These are phyloP conservation scores for Nemapogon koenigi DNA, from an alignment of 2,888 invertebrate genomes.

Conservation along the genomic window DNA sequence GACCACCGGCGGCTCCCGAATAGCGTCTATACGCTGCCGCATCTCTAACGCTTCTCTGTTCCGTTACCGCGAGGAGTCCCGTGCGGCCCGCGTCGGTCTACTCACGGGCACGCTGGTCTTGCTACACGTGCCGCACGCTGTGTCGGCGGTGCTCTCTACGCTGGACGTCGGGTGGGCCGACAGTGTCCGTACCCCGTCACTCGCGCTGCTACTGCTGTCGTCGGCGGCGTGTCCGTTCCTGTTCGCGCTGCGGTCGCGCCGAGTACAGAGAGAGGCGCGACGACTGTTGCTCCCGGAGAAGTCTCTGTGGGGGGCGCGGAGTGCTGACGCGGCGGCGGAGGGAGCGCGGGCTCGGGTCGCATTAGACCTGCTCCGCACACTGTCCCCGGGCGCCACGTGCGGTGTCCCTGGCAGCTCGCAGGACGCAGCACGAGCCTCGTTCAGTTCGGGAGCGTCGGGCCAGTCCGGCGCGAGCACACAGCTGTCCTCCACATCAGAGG, in stretches of 20 bases:
- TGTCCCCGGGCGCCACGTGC: conserved; percentile 47
- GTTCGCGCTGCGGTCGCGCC: conserved; percentile 77
- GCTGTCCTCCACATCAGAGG: conserved; percentile 68
- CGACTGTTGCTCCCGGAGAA: conserved; percentile 44
- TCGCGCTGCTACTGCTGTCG: conserved; percentile 66
- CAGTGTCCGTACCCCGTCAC: conserved; percentile 50
- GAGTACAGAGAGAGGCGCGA: conserved; percentile 61
- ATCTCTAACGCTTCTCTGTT: conserved; percentile 86
- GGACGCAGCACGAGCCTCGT: conserved; percentile 66
- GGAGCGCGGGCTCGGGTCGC: conserved; percentile 55
- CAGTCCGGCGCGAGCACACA: conserved; percentile 68
- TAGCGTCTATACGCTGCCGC: conserved; percentile 77
- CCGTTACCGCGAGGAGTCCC: conserved; percentile 86
- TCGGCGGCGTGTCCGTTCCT: conserved; percentile 76
- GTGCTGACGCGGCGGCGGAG: conserved; percentile 60
- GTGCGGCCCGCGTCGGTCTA: conserved; percentile 80
- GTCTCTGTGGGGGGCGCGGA: conserved; percentile 55
- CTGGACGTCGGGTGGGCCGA: conserved; percentile 50
- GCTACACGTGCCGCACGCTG: conserved; percentile 73
- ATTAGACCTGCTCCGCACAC: conserved; percentile 43
- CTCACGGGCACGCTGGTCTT: conserved; percentile 75
- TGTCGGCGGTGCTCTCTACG: conserved; percentile 35
- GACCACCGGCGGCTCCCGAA: conserved; percentile 62
- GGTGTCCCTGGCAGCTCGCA: conserved; percentile 46
- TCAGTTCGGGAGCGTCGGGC: conserved; percentile 71